Conservation (phyloP, 2,797 vertebrate genomes). For the Sternotherus odoratus region DNA sequence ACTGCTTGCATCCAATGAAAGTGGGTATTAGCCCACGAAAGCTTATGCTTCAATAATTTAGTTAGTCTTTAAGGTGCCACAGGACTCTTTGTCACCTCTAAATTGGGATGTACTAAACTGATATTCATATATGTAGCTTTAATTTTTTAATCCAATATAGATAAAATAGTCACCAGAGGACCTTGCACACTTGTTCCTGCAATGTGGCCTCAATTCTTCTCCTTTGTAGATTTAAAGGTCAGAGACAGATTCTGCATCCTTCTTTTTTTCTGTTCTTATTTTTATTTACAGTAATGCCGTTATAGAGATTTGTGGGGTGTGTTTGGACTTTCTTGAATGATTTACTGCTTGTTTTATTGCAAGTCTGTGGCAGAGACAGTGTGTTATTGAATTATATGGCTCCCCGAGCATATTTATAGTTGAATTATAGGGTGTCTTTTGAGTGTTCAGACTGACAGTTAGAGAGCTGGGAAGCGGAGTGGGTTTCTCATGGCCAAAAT, state of each 20-base stretch:
- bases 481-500: background rate
- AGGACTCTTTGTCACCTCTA: too few species aligned
- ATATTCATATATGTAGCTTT: background rate
- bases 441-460: constrained; percentile 8
- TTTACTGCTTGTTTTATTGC: constrained; percentile 16
- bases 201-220: background rate
- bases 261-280: background rate
- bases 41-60: too few species aligned
- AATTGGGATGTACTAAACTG: background rate
- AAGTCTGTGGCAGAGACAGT: background rate
- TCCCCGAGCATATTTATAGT: constrained; percentile 7
- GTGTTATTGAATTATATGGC: background rate
- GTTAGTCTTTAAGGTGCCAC: too few species aligned
- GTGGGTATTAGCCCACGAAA: too few species aligned
- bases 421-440: background rate
- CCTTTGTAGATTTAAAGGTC: background rate
- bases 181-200: accelerated
- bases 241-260: background rate
- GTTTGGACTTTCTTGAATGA: background rate
- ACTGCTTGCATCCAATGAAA: too few species aligned
- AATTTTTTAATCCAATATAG: background rate
- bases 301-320: background rate
- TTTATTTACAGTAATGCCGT: background rate
- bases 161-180: background rate
- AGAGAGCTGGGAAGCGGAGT: background rate